Evolutionary conservation across 2,888 invertebrate genomes (phyloP).

Genomic region (Cephus sareptanus): DNA sequence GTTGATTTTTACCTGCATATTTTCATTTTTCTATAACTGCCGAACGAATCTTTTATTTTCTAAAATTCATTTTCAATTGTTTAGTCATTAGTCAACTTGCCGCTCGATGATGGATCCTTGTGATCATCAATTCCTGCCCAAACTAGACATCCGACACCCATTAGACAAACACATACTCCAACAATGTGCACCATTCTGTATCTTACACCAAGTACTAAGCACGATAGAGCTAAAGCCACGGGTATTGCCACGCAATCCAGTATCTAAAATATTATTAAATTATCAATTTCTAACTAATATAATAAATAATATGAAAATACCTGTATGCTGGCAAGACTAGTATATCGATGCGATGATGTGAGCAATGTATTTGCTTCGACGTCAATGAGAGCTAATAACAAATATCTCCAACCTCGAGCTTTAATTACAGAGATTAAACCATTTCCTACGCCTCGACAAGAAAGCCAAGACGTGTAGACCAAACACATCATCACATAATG

Average conservation of each 20-base stretch:
- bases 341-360: slow-evolving; percentile 83
- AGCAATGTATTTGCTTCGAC: slow-evolving; percentile 89
- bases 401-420: slow-evolving; percentile 81
- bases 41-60: neutral
- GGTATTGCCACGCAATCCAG: slow-evolving; percentile 89
- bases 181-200: slow-evolving; percentile 81
- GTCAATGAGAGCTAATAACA: slow-evolving; percentile 81
- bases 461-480: slow-evolving; percentile 80
- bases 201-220: slow-evolving; percentile 80
- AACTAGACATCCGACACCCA: slow-evolving; percentile 85
- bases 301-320: slow-evolving; percentile 56
- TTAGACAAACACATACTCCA: slow-evolving; percentile 82
- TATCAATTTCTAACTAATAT: neutral
- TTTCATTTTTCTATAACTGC: slow-evolving; percentile 8
- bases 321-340: slow-evolving; percentile 79
- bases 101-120: slow-evolving; percentile 64
- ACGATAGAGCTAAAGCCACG: slow-evolving; percentile 81
- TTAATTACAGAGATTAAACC: slow-evolving; percentile 74
- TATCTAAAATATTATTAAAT: slow-evolving; percentile 71
- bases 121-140: slow-evolving; percentile 84
- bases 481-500: slow-evolving; percentile 83
- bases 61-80: neutral
- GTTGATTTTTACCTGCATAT: slow-evolving; percentile 76
- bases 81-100: slow-evolving; percentile 31
- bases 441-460: slow-evolving; percentile 75